Evolutionary conservation across 2,797 vertebrate genomes (phyloP).

Genomic region (Poecilia wingei): DNA sequence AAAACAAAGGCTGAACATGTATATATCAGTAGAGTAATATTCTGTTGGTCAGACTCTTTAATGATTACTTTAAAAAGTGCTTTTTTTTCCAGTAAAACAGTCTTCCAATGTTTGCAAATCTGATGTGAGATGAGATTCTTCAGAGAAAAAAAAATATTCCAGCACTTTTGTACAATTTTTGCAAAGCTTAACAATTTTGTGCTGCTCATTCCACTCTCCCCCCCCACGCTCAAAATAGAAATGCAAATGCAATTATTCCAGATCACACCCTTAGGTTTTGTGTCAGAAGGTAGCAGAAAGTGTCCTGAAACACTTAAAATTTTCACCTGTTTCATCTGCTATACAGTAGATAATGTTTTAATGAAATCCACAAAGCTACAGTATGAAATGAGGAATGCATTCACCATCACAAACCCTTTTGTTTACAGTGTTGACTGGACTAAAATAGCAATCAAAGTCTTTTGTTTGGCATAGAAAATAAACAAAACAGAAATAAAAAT

Average conservation of each 20-base stretch:
- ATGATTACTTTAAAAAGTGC: constrained; percentile 15
- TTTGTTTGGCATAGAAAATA: constrained; percentile 36
- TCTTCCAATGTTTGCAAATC: constrained; percentile 28
- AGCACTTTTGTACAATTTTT: constrained; percentile 11
- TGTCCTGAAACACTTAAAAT: constrained; percentile 43
- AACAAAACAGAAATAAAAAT: not conserved
- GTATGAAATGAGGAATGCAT: constrained; percentile 36
- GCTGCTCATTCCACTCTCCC: constrained; percentile 22
- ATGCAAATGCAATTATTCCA: constrained; percentile 6
- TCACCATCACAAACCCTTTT: constrained; percentile 50
- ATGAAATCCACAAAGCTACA: constrained; percentile 49
- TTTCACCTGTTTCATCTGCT: constrained; percentile 65
- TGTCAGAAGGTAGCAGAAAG: constrained; percentile 35
- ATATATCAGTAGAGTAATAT: constrained; percentile 30
- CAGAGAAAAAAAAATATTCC: constrained; percentile 27
- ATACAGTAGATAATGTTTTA: constrained; percentile 56
- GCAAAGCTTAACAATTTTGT: constrained; percentile 42
- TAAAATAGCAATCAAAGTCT: constrained; percentile 45
- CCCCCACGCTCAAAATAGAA: constrained; percentile 6
- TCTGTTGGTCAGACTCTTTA: constrained; percentile 23
- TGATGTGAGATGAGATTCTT: constrained; percentile 42
- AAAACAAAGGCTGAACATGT: constrained; percentile 28
- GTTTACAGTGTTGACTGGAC: constrained; percentile 77
- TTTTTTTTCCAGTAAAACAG: constrained; percentile 61
- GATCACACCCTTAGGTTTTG: constrained; percentile 13